Percentiles rank a stretch among this genome's conserved stretches.
These are phyloP conservation scores for Microcebus griseorufus DNA, from an alignment of 2,113 vertebrate genomes.

Conservation along the genomic window DNA sequence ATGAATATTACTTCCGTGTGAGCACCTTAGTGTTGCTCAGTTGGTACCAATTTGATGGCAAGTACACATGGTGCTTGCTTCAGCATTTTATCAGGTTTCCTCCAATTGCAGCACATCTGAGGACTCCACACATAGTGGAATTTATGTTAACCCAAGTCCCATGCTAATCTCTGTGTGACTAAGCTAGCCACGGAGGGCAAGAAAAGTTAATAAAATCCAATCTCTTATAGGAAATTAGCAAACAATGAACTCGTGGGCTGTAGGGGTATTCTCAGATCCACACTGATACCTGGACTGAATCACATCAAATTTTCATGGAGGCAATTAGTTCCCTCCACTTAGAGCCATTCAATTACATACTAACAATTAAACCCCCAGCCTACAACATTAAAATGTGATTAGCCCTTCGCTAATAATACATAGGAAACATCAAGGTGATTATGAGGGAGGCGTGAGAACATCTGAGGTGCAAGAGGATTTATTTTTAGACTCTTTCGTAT, in stretches of 20 bases:
- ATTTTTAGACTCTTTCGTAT: background rate
- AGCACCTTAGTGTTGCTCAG: too few relatives aligned
- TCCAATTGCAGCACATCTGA: background rate
- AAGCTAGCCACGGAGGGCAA: background rate
- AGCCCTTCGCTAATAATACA: constrained; percentile 61
- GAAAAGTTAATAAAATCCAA: constrained; percentile 68
- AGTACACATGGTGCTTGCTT: background rate
- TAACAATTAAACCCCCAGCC: constrained; percentile 69
- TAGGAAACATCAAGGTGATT: constrained; percentile 51
- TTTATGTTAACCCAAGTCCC: background rate
- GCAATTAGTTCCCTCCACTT: constrained; percentile 75
- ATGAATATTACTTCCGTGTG: too few relatives aligned
- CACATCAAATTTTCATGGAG: constrained; percentile 76
- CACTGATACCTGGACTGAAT: constrained; percentile 75
- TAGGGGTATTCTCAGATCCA: constrained; percentile 67
- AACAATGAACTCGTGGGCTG: constrained; percentile 63
- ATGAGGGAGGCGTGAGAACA: constrained; percentile 33
- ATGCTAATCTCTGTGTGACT: constrained; percentile 49
- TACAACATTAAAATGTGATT: constrained; percentile 67
- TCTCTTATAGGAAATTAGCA: constrained; percentile 71
- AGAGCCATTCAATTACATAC: constrained; percentile 71
- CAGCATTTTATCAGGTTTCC: constrained; percentile 4
- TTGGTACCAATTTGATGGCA: too few relatives aligned
- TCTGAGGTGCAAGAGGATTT: constrained; percentile 48
- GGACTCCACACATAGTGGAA: background rate